Evolutionary conservation across 2,113 vertebrate genomes (phyloP).

Genomic region (Mastomys coucha): DNA sequence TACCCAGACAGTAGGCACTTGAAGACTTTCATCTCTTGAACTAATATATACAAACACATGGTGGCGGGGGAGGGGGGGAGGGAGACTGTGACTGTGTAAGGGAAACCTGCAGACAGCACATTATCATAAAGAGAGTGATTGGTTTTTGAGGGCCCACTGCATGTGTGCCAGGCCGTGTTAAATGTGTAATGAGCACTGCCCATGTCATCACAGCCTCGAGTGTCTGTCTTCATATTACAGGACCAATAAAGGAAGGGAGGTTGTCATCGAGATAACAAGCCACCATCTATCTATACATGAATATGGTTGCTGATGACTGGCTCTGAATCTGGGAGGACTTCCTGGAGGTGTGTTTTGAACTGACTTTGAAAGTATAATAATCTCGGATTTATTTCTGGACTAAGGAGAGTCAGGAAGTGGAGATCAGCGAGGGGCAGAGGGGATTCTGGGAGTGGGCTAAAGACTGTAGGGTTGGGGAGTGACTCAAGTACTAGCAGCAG

Average conservation of each 20-base stretch:
- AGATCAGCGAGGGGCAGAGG: accelerated
- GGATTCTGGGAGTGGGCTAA: neutral
- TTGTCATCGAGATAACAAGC: neutral
- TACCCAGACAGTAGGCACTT: neutral
- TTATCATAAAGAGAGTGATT: neutral
- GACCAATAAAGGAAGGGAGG: neutral
- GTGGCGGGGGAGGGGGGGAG: too few species aligned
- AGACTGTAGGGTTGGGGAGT: neutral
- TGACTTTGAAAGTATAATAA: neutral
- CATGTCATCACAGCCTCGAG: neutral
- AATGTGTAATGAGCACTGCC: neutral
- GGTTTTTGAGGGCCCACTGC: neutral
- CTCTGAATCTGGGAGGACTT: neutral
- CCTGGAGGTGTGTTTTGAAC: neutral
- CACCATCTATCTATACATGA: accelerated
- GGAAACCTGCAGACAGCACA: neutral
- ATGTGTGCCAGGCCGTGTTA: neutral
- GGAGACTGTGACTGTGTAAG: neutral
- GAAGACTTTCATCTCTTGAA: neutral
- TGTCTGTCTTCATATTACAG: accelerated
- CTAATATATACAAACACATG: neutral
- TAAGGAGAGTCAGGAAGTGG: neutral
- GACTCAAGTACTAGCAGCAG: accelerated
- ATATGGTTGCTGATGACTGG: neutral
- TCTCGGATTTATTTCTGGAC: neutral